phyloP scores from a whole-genome alignment of 1,140 invertebrate genomes.

The Helicoverpa zea region DNA sequence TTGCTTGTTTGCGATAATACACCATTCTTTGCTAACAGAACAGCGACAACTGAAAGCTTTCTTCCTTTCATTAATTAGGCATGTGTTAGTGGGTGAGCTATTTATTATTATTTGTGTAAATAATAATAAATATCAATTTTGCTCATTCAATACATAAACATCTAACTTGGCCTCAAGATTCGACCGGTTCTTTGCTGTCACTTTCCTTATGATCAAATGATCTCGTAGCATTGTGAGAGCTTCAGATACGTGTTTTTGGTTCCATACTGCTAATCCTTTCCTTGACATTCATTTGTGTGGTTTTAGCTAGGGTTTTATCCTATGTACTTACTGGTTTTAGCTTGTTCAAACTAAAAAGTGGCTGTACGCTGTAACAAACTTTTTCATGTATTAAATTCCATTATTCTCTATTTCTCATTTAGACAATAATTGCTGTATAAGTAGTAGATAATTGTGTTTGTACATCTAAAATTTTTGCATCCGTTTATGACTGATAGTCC shows the following conservation, averaged over 20 bases:
- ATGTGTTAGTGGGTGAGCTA: too few species aligned
- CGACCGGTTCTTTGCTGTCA: conserved; percentile 44
- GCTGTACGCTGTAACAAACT: too few species aligned
- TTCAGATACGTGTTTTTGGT: background rate
- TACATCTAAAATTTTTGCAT: background rate
- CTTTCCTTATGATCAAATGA: conserved; percentile 34
- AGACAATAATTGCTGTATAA: background rate
- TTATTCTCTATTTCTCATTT: too few species aligned
- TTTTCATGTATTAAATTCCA: too few species aligned
- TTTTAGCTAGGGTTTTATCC: background rate
- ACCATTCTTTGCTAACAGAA: background rate
- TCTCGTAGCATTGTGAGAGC: conserved; percentile 25
- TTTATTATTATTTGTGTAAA: background rate
- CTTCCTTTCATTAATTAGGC: too few species aligned
- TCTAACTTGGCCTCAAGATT: conserved; percentile 1
- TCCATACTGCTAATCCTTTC: background rate
- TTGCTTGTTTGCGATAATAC: conserved; percentile 11
- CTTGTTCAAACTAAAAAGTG: too few species aligned
- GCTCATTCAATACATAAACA: background rate
- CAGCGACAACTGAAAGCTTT: too few species aligned
- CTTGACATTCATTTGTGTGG: background rate
- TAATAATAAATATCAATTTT: conserved; percentile 9
- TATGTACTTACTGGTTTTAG: too few species aligned
- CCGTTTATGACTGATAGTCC: background rate
- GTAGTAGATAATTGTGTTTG: background rate